phyloP scores from a whole-genome alignment of 2,113 vertebrate species.

The Amblyornis subalaris region DNA sequence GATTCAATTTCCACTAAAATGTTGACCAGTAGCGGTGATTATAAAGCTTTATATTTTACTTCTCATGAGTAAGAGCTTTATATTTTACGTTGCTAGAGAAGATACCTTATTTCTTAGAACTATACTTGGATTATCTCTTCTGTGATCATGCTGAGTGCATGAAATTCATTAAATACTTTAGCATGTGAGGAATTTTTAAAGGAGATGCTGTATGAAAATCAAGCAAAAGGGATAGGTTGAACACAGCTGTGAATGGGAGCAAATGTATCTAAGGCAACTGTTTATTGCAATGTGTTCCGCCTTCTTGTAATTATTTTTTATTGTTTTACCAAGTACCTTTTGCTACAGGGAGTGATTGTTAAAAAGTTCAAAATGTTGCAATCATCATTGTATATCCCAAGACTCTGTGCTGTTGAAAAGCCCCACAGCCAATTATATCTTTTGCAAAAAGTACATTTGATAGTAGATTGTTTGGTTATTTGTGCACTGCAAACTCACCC shows the following conservation, averaged over 20 bases:
- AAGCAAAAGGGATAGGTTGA: neutral
- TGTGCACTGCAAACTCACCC: conserved; percentile 6
- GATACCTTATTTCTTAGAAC: neutral
- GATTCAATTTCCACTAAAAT: neutral
- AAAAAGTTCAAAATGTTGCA: neutral
- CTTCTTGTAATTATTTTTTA: neutral
- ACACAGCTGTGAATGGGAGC: neutral
- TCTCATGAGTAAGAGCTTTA: neutral
- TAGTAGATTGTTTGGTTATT: neutral
- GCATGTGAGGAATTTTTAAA: neutral
- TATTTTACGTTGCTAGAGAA: neutral
- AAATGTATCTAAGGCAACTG: neutral
- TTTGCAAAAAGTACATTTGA: neutral
- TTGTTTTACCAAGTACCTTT: neutral
- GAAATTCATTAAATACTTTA: neutral
- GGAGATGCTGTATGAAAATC: neutral
- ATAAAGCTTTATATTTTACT: neutral
- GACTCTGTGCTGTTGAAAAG: neutral
- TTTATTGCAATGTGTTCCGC: neutral
- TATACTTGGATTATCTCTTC: neutral
- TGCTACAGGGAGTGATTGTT: neutral
- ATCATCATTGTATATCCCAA: neutral
- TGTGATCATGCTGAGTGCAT: neutral
- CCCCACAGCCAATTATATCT: neutral
- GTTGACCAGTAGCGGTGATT: neutral